These are phyloP conservation scores for Merodon equestris DNA, from an alignment of 2,888 invertebrate genomes.

Conservation along the genomic window DNA sequence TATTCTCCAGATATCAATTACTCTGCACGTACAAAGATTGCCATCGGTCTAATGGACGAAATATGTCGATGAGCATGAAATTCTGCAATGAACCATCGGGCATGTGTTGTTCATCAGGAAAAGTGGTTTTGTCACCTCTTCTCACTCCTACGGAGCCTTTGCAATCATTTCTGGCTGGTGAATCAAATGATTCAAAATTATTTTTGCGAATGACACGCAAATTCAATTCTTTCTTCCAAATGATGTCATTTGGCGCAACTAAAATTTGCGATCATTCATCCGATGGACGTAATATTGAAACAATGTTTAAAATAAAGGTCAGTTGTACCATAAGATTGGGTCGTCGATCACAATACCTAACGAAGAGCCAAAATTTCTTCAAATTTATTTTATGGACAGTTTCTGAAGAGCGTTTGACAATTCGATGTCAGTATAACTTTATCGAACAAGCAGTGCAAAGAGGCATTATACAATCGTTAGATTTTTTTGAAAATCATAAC, in stretches of 20 bases:
- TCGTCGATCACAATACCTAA: too few relatives aligned
- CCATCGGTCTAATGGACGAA: constrained; percentile 72
- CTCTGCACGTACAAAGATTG: constrained; percentile 72
- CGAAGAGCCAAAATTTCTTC: constrained; percentile 2
- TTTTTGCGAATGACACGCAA: constrained; percentile 21
- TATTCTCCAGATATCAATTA: constrained; percentile 72
- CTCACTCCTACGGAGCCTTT: constrained; percentile 74
- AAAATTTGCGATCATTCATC: neutral
- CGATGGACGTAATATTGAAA: constrained; percentile 11
- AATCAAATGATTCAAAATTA: constrained; percentile 27
- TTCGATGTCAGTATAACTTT: constrained; percentile 9
- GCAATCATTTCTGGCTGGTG: constrained; percentile 27
- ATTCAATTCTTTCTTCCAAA: constrained; percentile 23
- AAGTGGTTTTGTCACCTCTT: constrained; percentile 74
- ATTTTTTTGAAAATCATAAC: too few relatives aligned
- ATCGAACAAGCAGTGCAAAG: neutral
- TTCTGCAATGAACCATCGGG: constrained; percentile 74
- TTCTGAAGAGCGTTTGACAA: constrained; percentile 4
- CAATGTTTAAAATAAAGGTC: constrained; percentile 3
- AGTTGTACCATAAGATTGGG: too few relatives aligned
- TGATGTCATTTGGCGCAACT: constrained; percentile 72
- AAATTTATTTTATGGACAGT: constrained; percentile 12
- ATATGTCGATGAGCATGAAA: constrained; percentile 73
- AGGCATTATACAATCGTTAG: too few relatives aligned
- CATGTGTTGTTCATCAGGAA: constrained; percentile 75